Evolutionary conservation across 2,113 vertebrate genomes (phyloP), one percentile per base, ranked within the genome.

Genomic region (Scolopax mira): DNA sequence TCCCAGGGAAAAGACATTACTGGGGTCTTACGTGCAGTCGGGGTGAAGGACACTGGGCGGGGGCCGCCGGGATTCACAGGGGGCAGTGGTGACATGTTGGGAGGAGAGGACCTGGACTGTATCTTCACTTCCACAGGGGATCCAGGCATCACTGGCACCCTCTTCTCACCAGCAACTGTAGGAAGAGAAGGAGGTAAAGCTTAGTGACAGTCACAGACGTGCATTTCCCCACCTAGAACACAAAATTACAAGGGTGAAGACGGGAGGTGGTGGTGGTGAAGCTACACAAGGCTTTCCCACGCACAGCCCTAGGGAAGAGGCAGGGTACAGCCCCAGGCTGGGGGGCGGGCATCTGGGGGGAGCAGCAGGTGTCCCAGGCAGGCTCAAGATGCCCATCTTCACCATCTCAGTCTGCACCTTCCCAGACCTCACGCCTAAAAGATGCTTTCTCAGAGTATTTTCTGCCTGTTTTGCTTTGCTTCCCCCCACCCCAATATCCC

Each of bases 91-190:
- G 99, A 98, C 99, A 99, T 99, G 64, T 97, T 98, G 97, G 99
- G 98, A 96, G 99, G 99, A 94, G 98, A 99, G 87, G 99, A 98
- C 98, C 99, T 99, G 97, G 99, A 99, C 98, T 99, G 99, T 94
- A 98, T 99, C 98, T 99, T 99, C 97, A 99, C 99, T 98, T 99
- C 99, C 98, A 99, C 99, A 60, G 99, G 99, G 89, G 99, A 99
- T 96, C 99, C 99, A 94, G 99, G 99, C 99, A 99, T 99, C 97
- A 98, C 98, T 99, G 98, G 98, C 91, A 98, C 97, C 98, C 98
- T 99, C 98, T 99, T 99, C 98, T 99, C 99, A 98, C 98, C 97
- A 97, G 98, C 98, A 98, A 98, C 99, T 99, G 97, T 39, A 95
- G 3, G 55, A 44, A 95, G 94, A 95, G 93, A 95, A 82, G 70